Base-by-base conservation (phyloP, 2,888 invertebrate genomes). In the Cryptus armator region DNA sequence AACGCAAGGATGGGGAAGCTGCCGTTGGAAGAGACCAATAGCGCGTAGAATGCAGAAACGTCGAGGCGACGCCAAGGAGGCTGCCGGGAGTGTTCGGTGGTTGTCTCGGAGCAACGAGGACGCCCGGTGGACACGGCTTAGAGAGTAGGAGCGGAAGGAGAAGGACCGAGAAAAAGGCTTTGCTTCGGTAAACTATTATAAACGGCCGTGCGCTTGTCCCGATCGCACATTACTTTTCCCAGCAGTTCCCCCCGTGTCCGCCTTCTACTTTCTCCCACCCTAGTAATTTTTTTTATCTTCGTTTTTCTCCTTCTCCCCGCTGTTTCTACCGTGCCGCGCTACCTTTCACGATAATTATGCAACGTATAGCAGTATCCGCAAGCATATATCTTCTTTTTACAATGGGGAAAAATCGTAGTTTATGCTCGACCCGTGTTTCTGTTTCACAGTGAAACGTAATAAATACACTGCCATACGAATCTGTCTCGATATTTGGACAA, bases 131-230 rank as follows among this genome's bases (percentile, higher is more conserved):
- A 32, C 12, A 24, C 14, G 53, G 70, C 19, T 37, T 5, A 24
- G 59, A 19, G 43, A 53, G 32, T 14, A 7, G 44, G 56, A 19
- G n/a, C 16, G 53, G 72, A 37, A 67, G 71, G 70, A 51, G 71
- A 78, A 83, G 51, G 53, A 81, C 37, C 37, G 84, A 66, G 79
- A 72, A 76, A 81, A 79, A 67, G 76, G 70, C 68, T 70, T 84
- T 75, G 74, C 87, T 87, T 86, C 82, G 79, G 87, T 89, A 90
- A 90, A 90, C 87, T 89, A 88, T 90, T 90, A 88, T 88, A 88
- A 91, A 90, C 88, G 87, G 84, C 86, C 83, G 14, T 14, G 43
- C 87, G 88, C 87, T 89, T 89, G 88, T 89, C 89, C 91, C 89
- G 86, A 90, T 89, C 89, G 89, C 75, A 86, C 88, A 88, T 91